phyloP scores from a whole-genome alignment of 2,113 vertebrate genomes.

The Heterotis niloticus region DNA sequence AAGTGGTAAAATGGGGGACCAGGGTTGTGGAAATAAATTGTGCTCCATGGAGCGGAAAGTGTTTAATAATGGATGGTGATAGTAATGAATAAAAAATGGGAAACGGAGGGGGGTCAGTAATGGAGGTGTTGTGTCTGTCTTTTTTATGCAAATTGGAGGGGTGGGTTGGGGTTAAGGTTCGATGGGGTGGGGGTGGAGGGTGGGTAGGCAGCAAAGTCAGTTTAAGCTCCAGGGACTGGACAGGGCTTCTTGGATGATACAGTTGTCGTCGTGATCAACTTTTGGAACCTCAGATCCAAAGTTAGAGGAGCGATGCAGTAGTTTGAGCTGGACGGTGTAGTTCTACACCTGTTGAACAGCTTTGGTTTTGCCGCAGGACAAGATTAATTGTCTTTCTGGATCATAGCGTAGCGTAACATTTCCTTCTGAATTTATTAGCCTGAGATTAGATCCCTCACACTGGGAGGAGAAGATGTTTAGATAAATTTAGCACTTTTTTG shows the following conservation, averaged over 20 bases:
- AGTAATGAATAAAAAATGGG: conserved; percentile 14
- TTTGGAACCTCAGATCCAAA: neutral
- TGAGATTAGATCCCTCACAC: neutral
- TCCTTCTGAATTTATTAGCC: neutral
- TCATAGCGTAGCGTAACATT: no score
- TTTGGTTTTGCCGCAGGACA: neutral
- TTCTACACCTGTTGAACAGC: neutral
- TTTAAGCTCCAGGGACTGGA: neutral
- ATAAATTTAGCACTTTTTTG: neutral
- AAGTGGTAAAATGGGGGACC: neutral
- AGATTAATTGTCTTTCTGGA: neutral
- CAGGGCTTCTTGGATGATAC: neutral
- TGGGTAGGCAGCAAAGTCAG: neutral
- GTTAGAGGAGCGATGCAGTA: neutral
- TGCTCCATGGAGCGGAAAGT: conserved; percentile 17
- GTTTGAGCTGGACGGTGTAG: no score
- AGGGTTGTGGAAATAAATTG: conserved; percentile 1
- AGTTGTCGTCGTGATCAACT: neutral
- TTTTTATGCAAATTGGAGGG: conserved; percentile 10
- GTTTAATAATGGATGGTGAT: conserved; percentile 17
- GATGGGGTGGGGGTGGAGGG: no score
- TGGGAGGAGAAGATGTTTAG: neutral
- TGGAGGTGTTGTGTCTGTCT: neutral
- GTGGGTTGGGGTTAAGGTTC: no score
- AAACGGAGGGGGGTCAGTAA: neutral